Percentiles rank a stretch among this genome's conserved stretches.
These are phyloP conservation scores for Eurosta solidaginis DNA, from an alignment of 1,140 invertebrate species.

Conservation along the genomic window DNA sequence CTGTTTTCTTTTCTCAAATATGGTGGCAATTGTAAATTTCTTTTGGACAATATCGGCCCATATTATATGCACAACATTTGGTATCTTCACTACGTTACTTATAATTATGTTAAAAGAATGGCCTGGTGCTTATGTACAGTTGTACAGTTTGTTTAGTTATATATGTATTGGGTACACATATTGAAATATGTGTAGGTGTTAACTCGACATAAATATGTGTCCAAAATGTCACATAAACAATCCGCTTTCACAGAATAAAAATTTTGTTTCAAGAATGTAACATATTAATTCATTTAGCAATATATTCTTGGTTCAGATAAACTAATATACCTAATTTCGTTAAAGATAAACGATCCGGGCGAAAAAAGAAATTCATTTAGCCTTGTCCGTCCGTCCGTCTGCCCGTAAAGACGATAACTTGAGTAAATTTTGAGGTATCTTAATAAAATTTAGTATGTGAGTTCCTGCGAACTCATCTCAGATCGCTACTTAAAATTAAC, in stretches of 20 bases:
- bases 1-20: neutral
- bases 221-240: neutral
- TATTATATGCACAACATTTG: neutral
- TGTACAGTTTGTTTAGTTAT: neutral
- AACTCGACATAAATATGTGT: neutral
- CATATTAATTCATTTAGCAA: neutral
- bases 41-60: neutral
- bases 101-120: conserved; percentile 5
- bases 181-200: conserved; percentile 17
- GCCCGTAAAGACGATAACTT: too few relatives aligned
- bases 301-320: too few relatives aligned
- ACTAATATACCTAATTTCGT: too few relatives aligned
- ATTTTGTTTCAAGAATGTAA: neutral
- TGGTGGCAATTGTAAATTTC: neutral
- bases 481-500: too few relatives aligned
- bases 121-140: conserved; percentile 19
- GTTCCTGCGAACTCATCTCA: too few relatives aligned
- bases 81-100: conserved; percentile 9
- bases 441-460: too few relatives aligned
- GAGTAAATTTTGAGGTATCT: too few relatives aligned
- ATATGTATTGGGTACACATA: conserved; percentile 30
- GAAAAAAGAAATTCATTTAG: too few relatives aligned
- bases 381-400: too few relatives aligned
- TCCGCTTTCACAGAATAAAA: neutral
- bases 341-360: too few relatives aligned